Evolutionary conservation across 2,888 invertebrate species (phyloP).

Genomic region (Tortrix viridana): DNA sequence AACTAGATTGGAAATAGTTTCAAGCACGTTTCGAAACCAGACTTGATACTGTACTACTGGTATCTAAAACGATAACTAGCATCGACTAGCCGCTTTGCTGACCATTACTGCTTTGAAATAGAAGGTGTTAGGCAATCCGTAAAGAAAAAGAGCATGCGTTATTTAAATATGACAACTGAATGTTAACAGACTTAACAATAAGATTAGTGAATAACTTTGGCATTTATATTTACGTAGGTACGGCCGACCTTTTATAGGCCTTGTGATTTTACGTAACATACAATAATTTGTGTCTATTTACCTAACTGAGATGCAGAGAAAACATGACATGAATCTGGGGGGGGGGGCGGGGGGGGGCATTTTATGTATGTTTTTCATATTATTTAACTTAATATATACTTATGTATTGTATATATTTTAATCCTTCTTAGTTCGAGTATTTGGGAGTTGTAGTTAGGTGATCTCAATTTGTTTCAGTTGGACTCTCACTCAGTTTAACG

Average conservation of each 20-base stretch:
- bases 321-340: too few relatives aligned
- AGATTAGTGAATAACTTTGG: slow-evolving; percentile 50
- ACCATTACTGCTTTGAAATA: slow-evolving; percentile 53
- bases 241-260: slow-evolving; percentile 61
- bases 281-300: slow-evolving; percentile 38
- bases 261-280: slow-evolving; percentile 60
- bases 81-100: slow-evolving; percentile 52
- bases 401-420: too few relatives aligned
- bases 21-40: slow-evolving; percentile 65
- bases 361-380: too few relatives aligned
- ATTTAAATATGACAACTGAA: slow-evolving; percentile 42
- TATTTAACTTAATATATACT: too few relatives aligned
- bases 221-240: slow-evolving; percentile 51
- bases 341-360: too few relatives aligned
- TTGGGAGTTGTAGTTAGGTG: too few relatives aligned
- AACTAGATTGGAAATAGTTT: slow-evolving; percentile 70
- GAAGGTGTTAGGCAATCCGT: slow-evolving; percentile 40
- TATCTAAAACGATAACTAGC: slow-evolving; percentile 47
- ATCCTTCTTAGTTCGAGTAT: too few relatives aligned
- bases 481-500: too few relatives aligned
- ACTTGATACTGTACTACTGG: slow-evolving; percentile 45
- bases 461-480: too few relatives aligned
- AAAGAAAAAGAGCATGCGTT: slow-evolving; percentile 51
- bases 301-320: background rate
- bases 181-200: slow-evolving; percentile 24